Evolutionary conservation across 2,113 vertebrate genomes (phyloP), one percentile per base, ranked within the genome.

Genomic region (Charadrius vociferus): DNA sequence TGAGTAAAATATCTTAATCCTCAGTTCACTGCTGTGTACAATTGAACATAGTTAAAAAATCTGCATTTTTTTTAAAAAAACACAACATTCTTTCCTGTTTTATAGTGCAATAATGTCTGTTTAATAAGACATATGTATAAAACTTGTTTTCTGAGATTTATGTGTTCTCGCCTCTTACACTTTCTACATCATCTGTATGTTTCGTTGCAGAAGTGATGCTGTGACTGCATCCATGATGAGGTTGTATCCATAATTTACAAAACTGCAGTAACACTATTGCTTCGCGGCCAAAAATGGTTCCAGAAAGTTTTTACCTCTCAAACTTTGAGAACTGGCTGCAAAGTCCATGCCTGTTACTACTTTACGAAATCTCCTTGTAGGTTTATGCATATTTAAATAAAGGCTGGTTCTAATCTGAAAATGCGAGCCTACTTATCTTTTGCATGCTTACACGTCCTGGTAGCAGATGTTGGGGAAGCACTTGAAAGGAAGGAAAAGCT

Each of bases 381-480:
- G 53, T 85, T 90, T 85, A 70, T 87, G 16, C 41, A 37, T 62
- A 52, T 81, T 94, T 92, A 83, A 95, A 70, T 63, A 89, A 82
- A 80, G 68, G 10, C 30, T 90, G 36, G n/a, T 77, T 83, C 75
- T 94, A 88, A 88, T 77, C 56, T 88, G 71, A 90, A 93, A 88
- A 62, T 50, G 49, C 1, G 10, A 78, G 56, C 49, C 56, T 67
- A 86, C 41, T 95, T 94, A 89, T 78, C 58, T 81, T 71, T 37
- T 78, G 14, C 88, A 68, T 84, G 39, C 77, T 94, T 84, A 89
- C 45, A 75, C 30, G 63, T 86, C 67, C 87, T 59, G 9, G 24
- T 81, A 87, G 71, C 73, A 93, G 80, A 80, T 94, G 63, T 53
- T 91, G 77, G 78, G 55, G 37, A 95, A 92, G 45, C 58, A 92